Conservation (phyloP, 2,888 invertebrate species). For the Pherbina coryleti region DNA sequence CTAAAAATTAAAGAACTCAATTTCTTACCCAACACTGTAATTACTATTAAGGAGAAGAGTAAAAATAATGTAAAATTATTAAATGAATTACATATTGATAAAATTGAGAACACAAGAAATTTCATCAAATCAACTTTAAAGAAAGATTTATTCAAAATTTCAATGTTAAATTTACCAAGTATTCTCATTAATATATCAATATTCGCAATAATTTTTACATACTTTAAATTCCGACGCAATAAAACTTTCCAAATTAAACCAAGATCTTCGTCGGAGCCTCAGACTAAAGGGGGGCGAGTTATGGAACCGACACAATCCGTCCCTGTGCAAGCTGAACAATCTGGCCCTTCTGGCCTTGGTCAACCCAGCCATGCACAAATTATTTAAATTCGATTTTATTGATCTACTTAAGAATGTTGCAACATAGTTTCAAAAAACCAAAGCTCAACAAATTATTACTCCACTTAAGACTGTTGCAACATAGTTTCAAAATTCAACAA, state of each 20-base stretch:
- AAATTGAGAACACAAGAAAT: neutral
- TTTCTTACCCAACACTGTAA: constrained; percentile 40
- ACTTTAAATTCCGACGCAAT: neutral
- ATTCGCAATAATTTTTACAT: neutral
- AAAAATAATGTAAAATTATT: constrained; percentile 28
- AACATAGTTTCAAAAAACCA: too few species aligned
- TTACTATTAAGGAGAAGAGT: constrained; percentile 38
- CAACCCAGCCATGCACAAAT: too few species aligned
- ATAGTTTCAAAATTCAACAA: too few species aligned
- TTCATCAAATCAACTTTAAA: constrained; percentile 15
- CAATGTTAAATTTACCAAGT: constrained; percentile 5
- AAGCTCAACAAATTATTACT: too few species aligned
- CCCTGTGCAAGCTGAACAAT: too few species aligned
- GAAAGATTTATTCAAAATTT: constrained; percentile 11
- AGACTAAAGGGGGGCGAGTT: too few species aligned
- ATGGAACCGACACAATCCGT: too few species aligned
- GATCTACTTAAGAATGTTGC: too few species aligned
- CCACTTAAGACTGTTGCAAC: too few species aligned
- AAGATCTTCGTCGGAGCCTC: constrained; percentile 17
- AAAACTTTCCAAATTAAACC: neutral
- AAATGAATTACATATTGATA: neutral
- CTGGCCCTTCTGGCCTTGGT: too few species aligned
- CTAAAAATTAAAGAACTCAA: constrained; percentile 39
- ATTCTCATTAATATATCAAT: constrained; percentile 4
- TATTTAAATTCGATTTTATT: too few species aligned